These are phyloP conservation scores for Vanacampus margaritifer DNA, from an alignment of 2,113 vertebrate genomes.

Conservation along the genomic window DNA sequence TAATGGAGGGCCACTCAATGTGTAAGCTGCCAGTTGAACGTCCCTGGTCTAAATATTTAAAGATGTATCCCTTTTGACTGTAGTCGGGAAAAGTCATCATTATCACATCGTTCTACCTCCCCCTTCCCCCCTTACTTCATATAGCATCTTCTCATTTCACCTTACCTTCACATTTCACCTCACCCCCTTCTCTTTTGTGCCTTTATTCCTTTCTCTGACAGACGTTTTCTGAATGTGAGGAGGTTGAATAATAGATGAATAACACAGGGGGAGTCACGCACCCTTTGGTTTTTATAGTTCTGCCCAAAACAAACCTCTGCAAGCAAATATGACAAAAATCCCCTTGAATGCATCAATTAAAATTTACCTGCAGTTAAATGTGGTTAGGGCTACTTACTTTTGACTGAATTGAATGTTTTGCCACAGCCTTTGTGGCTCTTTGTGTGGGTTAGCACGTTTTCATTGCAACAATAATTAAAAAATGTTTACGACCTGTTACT, in stretches of 20 bases:
- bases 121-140: background rate
- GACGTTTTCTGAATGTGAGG: slow-evolving; percentile 42
- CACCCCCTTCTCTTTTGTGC: slow-evolving; percentile 4
- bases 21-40: too few species aligned
- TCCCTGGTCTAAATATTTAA: too few species aligned
- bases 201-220: slow-evolving; percentile 18
- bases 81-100: too few species aligned
- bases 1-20: too few species aligned
- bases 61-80: too few species aligned
- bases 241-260: slow-evolving; percentile 65
- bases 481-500: background rate
- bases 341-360: background rate
- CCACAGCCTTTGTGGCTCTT: background rate
- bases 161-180: slow-evolving; percentile 23
- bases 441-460: background rate
- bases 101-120: background rate
- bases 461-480: slow-evolving; percentile 1
- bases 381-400: background rate
- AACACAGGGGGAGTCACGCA: slow-evolving; percentile 31
- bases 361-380: slow-evolving; percentile 1
- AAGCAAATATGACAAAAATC: slow-evolving; percentile 1
- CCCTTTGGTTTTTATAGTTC: slow-evolving; percentile 22
- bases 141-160: slow-evolving; percentile 7
- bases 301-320: slow-evolving; percentile 11
- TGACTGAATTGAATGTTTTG: slow-evolving; percentile 8